Percentiles rank a stretch among this genome's conserved stretches.
phyloP scores from a whole-genome alignment of 2,113 vertebrate genomes.

The Gasterosteus aculeatus region DNA sequence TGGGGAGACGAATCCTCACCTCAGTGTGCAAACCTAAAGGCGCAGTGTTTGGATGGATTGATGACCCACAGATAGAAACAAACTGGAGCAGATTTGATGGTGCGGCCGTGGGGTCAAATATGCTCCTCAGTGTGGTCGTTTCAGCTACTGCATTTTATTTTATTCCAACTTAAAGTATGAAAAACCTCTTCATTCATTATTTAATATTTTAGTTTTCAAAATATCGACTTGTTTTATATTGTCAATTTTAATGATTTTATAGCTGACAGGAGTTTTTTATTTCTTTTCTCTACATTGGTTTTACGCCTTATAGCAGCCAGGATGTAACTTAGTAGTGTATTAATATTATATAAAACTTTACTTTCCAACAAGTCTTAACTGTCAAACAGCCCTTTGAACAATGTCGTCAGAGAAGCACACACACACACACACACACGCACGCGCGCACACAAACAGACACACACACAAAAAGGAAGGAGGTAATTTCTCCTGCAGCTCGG shows the following conservation, averaged over 20 bases:
- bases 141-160: not conserved
- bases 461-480: conserved; percentile 18
- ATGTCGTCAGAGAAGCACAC: not conserved
- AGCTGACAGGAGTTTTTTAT: not conserved
- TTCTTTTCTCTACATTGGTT: no score
- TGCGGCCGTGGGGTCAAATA: not conserved
- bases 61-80: not conserved
- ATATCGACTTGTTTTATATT: not conserved
- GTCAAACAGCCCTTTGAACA: not conserved
- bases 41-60: not conserved
- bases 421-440: not conserved
- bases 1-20: not conserved
- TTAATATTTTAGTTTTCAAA: not conserved
- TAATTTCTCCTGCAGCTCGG: conserved; percentile 9
- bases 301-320: not conserved
- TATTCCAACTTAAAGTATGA: not conserved
- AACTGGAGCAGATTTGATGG: not conserved
- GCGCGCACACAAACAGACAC: not conserved
- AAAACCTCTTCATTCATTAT: not conserved
- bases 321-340: not conserved
- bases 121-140: not conserved
- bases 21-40: not conserved
- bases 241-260: not conserved
- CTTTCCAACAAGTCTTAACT: not conserved
- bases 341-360: no score